phyloP scores from a whole-genome alignment of 2,113 vertebrate species.

The Hypanus sabinus region DNA sequence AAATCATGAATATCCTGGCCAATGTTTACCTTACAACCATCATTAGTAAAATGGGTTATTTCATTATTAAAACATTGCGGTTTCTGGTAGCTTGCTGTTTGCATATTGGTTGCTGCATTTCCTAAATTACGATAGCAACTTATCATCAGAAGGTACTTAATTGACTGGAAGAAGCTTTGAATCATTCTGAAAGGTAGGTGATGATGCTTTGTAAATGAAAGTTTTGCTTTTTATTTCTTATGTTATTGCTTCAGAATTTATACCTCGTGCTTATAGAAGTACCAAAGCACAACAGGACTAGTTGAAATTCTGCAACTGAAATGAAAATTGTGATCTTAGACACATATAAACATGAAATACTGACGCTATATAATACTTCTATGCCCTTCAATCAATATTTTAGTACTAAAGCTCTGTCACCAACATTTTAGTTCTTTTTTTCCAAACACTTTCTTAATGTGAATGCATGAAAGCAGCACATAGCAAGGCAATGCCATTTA shows the following conservation, averaged over 20 bases:
- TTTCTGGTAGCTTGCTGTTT: too few relatives aligned
- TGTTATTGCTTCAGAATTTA: neutral
- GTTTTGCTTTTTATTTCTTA: neutral
- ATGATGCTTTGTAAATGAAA: too few relatives aligned
- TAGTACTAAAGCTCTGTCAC: conserved; percentile 8
- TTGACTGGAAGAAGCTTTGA: too few relatives aligned
- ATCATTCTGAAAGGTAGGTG: too few relatives aligned
- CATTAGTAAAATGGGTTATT: too few relatives aligned
- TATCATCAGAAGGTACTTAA: neutral
- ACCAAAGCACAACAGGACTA: neutral
- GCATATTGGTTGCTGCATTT: too few relatives aligned
- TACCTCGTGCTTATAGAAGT: neutral
- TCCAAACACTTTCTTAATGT: neutral
- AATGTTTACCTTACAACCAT: too few relatives aligned
- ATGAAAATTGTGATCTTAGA: conserved; percentile 24
- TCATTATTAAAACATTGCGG: too few relatives aligned
- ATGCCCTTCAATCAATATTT: conserved; percentile 26
- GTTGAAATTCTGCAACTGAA: neutral
- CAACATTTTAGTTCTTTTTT: conserved; percentile 23
- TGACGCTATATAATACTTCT: conserved; percentile 13
- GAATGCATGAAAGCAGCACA: neutral
- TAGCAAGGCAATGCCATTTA: neutral
- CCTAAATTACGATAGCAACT: too few relatives aligned
- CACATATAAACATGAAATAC: conserved; percentile 28
- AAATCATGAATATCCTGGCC: too few relatives aligned